Evolutionary conservation across 1,140 invertebrate species (phyloP), one percentile per base, ranked within the genome.

Genomic region (Capitella teleta): DNA sequence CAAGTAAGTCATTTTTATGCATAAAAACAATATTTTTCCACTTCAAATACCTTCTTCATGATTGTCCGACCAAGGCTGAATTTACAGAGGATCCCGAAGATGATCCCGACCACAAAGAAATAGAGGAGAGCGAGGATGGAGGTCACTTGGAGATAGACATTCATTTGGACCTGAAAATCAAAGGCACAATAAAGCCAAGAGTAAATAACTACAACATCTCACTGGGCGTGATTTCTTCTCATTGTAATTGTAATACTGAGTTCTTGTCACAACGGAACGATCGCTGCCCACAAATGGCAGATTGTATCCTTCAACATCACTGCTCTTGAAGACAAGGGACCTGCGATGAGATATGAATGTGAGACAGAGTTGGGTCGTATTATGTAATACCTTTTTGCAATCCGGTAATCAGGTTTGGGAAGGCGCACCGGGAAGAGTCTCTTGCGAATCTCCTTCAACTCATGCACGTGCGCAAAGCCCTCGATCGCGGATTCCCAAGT

Each of bases 401-500:
- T 26, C 21, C 19, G 21, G 25, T 44, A 25, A 26, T 44, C 28
- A 8, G 21, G 21, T 26, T 44, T 26, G 24, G 42, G 42, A 21
- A 44, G n/a, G 14, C 5, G 21, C 16, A 25, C n/a, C n/a, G 21
- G 16, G 5, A 16, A 16, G 16, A 44, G 21, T n/a, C 16, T 18
- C 18, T 26, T 43, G 5, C 34, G n/a, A 24, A 38, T 19, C 28
- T 16, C 26, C 1, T 44, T 44, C 6, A 23, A 25, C 14, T 89
- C 81, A 46, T 76, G 59, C 1, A 62, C 57, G 64, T 84, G 68
- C 4, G 80, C 78, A 46, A 87, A 61, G 12, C 84, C 81, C 71
- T 87, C 72, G 32, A 93, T 77, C 1, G 82, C 77, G 0, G 85
- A 87, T 58, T 87, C 80, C 80, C 84, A 89, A 12, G 87, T 92